Evolutionary conservation across 2,113 vertebrate species (phyloP).

Genomic region (Gracilinanus agilis): DNA sequence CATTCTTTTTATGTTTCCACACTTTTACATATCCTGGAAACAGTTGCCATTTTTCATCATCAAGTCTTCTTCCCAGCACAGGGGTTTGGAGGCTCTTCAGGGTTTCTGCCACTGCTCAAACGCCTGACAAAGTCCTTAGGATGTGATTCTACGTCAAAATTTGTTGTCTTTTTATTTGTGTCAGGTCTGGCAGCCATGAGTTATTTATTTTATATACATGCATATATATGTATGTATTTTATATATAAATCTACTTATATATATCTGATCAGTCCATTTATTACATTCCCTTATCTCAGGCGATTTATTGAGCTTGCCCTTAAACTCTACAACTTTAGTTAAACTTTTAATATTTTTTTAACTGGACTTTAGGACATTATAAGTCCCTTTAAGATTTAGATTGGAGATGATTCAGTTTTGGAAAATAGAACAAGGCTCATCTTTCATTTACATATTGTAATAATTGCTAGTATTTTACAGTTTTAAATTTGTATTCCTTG

Average conservation of each 20-base stretch:
- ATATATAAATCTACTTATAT: neutral
- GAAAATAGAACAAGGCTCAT: constrained; percentile 11
- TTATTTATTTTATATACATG: too few species aligned
- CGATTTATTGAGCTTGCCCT: neutral
- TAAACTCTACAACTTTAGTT: neutral
- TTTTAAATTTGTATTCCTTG: neutral
- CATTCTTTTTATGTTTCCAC: neutral
- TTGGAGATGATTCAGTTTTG: neutral
- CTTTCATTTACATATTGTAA: neutral
- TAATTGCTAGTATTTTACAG: neutral
- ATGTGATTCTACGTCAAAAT: neutral
- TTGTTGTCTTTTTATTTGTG: neutral
- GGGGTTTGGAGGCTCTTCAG: neutral
- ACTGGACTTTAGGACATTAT: neutral
- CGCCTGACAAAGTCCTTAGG: neutral
- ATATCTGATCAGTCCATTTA: neutral
- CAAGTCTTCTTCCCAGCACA: neutral
- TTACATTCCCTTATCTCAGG: neutral
- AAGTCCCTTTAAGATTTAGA: constrained; percentile 29
- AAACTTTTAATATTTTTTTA: neutral
- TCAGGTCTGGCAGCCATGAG: neutral
- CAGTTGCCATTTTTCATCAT: neutral
- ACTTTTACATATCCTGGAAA: neutral
- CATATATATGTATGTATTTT: too few species aligned
- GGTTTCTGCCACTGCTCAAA: neutral